Evolutionary conservation across 2,888 invertebrate genomes (phyloP).

Genomic region (Tachina fera): DNA sequence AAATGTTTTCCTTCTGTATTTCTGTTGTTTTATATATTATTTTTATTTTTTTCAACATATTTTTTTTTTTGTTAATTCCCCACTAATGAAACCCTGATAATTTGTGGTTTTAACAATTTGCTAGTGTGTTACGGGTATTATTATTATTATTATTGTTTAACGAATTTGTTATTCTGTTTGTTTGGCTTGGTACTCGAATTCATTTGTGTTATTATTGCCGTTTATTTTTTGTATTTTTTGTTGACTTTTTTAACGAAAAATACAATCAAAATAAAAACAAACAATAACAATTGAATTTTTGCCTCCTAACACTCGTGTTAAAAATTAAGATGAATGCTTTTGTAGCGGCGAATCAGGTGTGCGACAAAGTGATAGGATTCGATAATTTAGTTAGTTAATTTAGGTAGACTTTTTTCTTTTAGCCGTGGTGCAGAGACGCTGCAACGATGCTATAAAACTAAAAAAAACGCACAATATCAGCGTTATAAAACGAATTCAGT

Average conservation of each 20-base stretch:
- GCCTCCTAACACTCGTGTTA: conserved; percentile 14
- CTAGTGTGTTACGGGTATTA: conserved; percentile 14
- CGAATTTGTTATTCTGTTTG: conserved; percentile 4
- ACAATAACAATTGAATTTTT: conserved; percentile 46
- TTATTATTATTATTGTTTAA: conserved; percentile 12
- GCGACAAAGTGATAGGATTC: not conserved
- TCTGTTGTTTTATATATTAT: not conserved
- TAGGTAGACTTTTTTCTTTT: no score
- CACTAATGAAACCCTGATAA: conserved; percentile 55
- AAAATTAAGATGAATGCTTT: not conserved
- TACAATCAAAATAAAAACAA: conserved; percentile 13
- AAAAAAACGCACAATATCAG: no score
- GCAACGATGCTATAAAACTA: no score
- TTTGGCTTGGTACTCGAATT: conserved; percentile 3
- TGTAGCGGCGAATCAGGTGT: not conserved
- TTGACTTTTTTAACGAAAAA: not conserved
- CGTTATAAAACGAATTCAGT: no score
- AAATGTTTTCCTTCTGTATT: not conserved
- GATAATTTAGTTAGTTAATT: no score
- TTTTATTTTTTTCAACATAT: not conserved
- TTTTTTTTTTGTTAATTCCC: conserved; percentile 25
- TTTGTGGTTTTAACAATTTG: conserved; percentile 65
- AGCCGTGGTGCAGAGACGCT: no score
- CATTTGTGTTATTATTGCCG: conserved; percentile 13
- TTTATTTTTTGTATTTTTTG: conserved; percentile 7